Evolutionary conservation across 2,797 vertebrate species (phyloP).

Genomic region (Rhinophrynus dorsalis): DNA sequence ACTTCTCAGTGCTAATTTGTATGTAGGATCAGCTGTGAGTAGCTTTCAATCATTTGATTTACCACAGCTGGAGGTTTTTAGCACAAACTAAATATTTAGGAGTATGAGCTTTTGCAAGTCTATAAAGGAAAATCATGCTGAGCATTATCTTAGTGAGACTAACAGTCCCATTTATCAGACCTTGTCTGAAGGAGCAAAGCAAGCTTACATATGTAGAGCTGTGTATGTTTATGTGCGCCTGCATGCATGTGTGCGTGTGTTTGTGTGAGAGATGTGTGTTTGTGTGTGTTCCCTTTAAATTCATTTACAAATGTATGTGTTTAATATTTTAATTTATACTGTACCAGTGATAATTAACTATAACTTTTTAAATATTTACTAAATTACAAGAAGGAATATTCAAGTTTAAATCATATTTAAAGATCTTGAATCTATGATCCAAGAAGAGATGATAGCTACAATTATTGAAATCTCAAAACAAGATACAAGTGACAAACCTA

Average conservation of each 20-base stretch:
- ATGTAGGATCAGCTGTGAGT: constrained; percentile 3
- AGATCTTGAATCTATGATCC: too few species aligned
- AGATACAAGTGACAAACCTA: too few species aligned
- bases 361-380: too few species aligned
- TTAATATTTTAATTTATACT: too few species aligned
- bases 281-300: background rate
- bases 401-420: too few species aligned
- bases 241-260: too few species aligned
- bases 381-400: too few species aligned
- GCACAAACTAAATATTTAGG: constrained; percentile 28
- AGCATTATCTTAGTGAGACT: constrained; percentile 13
- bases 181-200: background rate
- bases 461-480: too few species aligned
- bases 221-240: too few species aligned
- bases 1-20: constrained; percentile 10
- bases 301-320: too few species aligned
- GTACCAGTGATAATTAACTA: too few species aligned
- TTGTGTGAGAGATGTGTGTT: background rate
- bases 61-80: constrained; percentile 25
- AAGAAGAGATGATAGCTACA: too few species aligned
- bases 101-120: constrained; percentile 11
- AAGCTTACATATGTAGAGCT: background rate
- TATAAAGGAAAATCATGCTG: constrained; percentile 17
- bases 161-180: constrained; percentile 15
- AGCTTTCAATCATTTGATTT: constrained; percentile 21